Evolutionary conservation across 30 jellyfish, hydroid and myxozoan species (phyloP).

Genomic region (Aurelia sp.): DNA sequence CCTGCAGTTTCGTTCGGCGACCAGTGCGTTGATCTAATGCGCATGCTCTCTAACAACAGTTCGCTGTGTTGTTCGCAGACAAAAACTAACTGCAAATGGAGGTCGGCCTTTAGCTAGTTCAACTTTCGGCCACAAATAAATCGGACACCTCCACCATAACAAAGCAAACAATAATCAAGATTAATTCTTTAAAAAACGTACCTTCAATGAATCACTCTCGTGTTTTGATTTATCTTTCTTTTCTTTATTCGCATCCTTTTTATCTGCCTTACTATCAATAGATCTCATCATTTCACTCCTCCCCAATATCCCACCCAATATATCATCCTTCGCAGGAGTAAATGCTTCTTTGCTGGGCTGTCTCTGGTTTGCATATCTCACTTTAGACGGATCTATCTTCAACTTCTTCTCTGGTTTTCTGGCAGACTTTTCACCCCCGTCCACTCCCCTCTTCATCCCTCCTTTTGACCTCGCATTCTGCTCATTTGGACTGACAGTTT

Average conservation of each 20-base stretch:
- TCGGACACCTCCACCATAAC: not conserved
- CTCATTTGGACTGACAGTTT: not conserved
- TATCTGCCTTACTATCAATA: conserved; percentile 20
- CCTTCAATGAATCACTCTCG: not conserved
- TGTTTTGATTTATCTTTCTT: conserved; percentile 9
- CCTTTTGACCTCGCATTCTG: not conserved
- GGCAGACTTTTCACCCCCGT: not conserved
- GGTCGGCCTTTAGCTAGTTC: too few species aligned
- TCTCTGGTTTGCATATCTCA: conserved; percentile 28
- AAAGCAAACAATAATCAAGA: not conserved
- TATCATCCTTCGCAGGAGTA: conserved; percentile 42
- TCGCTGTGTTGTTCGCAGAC: too few species aligned
- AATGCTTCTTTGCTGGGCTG: conserved; percentile 44
- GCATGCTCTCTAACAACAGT: too few species aligned
- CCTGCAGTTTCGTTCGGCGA: too few species aligned
- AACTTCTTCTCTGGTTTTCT: not conserved
- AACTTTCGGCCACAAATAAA: too few species aligned
- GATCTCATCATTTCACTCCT: conserved; percentile 43
- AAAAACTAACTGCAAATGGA: too few species aligned
- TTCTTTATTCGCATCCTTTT: not conserved
- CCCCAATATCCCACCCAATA: conserved; percentile 65
- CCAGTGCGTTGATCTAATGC: too few species aligned
- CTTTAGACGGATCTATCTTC: conserved; percentile 19
- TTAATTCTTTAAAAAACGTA: not conserved
- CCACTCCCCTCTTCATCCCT: conserved; percentile 1